Conservation (phyloP, 2,797 vertebrate genomes). For the Danionella dracula region DNA sequence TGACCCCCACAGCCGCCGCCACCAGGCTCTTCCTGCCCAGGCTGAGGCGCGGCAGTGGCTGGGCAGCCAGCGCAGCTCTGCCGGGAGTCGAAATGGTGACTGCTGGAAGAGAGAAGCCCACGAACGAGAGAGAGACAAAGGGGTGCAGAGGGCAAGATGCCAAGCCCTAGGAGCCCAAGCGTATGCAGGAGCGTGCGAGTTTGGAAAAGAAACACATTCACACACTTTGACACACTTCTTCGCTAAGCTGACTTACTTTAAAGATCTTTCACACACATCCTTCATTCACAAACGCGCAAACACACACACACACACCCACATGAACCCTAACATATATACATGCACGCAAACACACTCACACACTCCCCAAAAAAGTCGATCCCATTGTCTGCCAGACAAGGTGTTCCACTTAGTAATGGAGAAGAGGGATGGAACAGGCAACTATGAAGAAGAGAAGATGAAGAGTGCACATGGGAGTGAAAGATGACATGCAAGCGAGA, state of each 20-base stretch:
- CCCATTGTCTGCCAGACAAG: constrained; percentile 28
- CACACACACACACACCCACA: not conserved
- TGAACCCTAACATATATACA: constrained; percentile 42
- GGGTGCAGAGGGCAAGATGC: constrained; percentile 40
- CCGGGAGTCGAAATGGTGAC: constrained; percentile 86
- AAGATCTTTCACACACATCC: constrained; percentile 22
- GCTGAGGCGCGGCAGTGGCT: constrained; percentile 89
- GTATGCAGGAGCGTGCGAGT: constrained; percentile 54
- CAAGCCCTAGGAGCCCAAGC: constrained; percentile 31
- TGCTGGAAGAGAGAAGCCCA: constrained; percentile 71
- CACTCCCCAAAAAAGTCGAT: constrained; percentile 32
- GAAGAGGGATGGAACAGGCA: constrained; percentile 27
- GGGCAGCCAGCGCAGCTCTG: constrained; percentile 82
- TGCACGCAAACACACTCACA: constrained; percentile 44
- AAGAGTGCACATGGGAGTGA: constrained; percentile 21
- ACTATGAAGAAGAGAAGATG: constrained; percentile 19
- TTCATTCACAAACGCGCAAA: constrained; percentile 27
- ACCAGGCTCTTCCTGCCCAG: constrained; percentile 91
- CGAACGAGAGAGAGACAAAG: constrained; percentile 60
- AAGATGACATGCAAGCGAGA: not conserved
- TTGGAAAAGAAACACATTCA: constrained; percentile 63
- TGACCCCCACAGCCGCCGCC: constrained; percentile 87
- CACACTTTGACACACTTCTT: constrained; percentile 44
- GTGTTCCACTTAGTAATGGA: constrained; percentile 20
- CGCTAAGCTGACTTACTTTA: constrained; percentile 18